Conservation (phyloP, 2,113 vertebrate species). For the Harpagus bidentatus region DNA sequence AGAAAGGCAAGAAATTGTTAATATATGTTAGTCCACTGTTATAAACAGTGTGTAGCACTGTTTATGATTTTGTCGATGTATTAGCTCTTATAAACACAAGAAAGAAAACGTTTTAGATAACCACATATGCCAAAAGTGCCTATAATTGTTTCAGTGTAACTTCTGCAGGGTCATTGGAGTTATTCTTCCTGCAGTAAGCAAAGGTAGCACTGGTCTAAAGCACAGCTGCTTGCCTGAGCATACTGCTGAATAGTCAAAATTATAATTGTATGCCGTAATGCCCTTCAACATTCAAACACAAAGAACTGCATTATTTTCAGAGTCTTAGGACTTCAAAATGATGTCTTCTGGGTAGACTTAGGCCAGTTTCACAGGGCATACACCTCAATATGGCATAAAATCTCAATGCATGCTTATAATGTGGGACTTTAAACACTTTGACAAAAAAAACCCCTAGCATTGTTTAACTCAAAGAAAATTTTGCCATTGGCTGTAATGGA, state of each 20-base stretch:
- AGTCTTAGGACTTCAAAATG: not conserved
- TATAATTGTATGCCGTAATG: fast-evolving
- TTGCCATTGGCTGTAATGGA: not conserved
- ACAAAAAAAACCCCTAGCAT: not conserved
- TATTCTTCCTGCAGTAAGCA: not conserved
- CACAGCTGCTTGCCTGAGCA: not conserved
- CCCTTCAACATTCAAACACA: not conserved
- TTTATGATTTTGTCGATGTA: not conserved
- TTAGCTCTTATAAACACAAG: not conserved
- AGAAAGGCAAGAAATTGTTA: not conserved
- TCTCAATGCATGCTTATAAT: not conserved
- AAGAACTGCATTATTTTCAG: not conserved
- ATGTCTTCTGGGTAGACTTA: not conserved
- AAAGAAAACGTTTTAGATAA: not conserved
- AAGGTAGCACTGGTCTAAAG: not conserved
- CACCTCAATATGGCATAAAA: not conserved
- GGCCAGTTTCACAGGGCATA: not conserved
- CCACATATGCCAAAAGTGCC: not conserved
- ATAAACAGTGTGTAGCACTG: not conserved
- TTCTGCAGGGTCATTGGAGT: not conserved
- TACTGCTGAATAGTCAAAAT: not conserved
- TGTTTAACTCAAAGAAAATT: not conserved
- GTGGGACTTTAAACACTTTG: not conserved
- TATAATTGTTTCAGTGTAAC: not conserved
- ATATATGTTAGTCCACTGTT: not conserved